Evolutionary conservation across 2,797 vertebrate species (phyloP).

Genomic region (Melanotaenia parkinsoni): DNA sequence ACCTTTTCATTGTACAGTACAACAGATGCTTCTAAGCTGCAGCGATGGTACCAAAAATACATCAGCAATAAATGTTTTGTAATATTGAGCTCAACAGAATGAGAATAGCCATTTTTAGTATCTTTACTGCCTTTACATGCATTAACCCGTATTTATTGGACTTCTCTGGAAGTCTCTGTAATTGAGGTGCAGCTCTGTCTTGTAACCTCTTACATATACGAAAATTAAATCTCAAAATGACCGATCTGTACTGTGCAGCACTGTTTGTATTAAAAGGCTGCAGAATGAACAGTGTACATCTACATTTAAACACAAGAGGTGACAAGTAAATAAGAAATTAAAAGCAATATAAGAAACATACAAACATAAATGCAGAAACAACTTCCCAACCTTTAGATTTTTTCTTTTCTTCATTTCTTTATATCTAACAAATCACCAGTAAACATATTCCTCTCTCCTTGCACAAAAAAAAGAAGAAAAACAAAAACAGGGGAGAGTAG

Average conservation of each 20-base stretch:
- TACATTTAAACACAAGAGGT: slow-evolving; percentile 52
- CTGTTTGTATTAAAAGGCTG: slow-evolving; percentile 56
- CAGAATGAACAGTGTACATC: slow-evolving; percentile 62
- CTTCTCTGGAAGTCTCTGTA: slow-evolving; percentile 64
- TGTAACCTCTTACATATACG: slow-evolving; percentile 32
- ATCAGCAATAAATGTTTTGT: slow-evolving; percentile 36
- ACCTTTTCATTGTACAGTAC: slow-evolving; percentile 58
- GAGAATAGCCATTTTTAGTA: slow-evolving; percentile 45
- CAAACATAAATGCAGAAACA: slow-evolving; percentile 71
- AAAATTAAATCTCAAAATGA: slow-evolving; percentile 49
- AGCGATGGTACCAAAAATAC: slow-evolving; percentile 44
- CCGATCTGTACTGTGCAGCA: slow-evolving; percentile 47
- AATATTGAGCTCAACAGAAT: slow-evolving; percentile 50
- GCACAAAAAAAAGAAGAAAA: slow-evolving; percentile 14
- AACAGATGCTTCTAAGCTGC: slow-evolving; percentile 51
- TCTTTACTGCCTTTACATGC: slow-evolving; percentile 61
- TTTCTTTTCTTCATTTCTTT: slow-evolving; percentile 56
- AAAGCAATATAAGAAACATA: slow-evolving; percentile 66
- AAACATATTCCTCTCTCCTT: slow-evolving; percentile 54
- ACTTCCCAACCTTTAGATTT: slow-evolving; percentile 63
- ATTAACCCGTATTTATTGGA: slow-evolving; percentile 72
- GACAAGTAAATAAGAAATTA: slow-evolving; percentile 59
- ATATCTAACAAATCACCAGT: slow-evolving; percentile 56
- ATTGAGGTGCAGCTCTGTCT: slow-evolving; percentile 60
- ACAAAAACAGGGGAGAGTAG: neutral